Percentiles rank a stretch among this genome's conserved stretches.
Evolutionary conservation across 2,888 invertebrate genomes (phyloP).

Genomic region (Erebia aethiops): DNA sequence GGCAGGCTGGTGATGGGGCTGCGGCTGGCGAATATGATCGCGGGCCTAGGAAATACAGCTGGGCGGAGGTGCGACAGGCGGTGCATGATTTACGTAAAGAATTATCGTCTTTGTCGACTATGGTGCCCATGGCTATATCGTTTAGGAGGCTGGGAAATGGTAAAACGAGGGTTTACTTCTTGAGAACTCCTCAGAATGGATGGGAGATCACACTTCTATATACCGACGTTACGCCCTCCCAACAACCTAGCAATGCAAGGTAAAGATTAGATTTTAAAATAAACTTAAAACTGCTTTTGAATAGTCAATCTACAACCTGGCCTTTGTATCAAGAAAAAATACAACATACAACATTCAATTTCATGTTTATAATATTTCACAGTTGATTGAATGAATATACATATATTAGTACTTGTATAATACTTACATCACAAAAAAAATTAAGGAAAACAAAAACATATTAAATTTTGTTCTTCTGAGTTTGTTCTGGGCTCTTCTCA

Average conservation of each 20-base stretch:
- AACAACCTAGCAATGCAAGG: slow-evolving; percentile 80
- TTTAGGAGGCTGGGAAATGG: slow-evolving; percentile 91
- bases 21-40: slow-evolving; percentile 68
- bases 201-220: slow-evolving; percentile 95
- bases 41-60: slow-evolving; percentile 81
- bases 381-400: too few relatives aligned
- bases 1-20: slow-evolving; percentile 76
- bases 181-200: slow-evolving; percentile 93
- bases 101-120: slow-evolving; percentile 89
- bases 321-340: too few relatives aligned
- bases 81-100: slow-evolving; percentile 92
- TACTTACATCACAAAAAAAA: too few relatives aligned
- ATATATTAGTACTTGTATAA: too few relatives aligned
- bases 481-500: too few relatives aligned
- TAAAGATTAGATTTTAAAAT: slow-evolving; percentile 37
- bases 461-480: too few relatives aligned
- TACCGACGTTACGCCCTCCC: slow-evolving; percentile 89
- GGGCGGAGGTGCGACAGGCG: slow-evolving; percentile 91
- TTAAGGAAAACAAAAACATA: too few relatives aligned
- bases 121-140: slow-evolving; percentile 91
- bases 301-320: too few relatives aligned
- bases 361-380: too few relatives aligned
- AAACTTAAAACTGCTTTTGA: too few relatives aligned
- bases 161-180: slow-evolving; percentile 93
- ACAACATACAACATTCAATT: too few relatives aligned